These are phyloP conservation scores for Panopea generosa DNA, from an alignment of 2,888 invertebrate species.

Conservation along the genomic window DNA sequence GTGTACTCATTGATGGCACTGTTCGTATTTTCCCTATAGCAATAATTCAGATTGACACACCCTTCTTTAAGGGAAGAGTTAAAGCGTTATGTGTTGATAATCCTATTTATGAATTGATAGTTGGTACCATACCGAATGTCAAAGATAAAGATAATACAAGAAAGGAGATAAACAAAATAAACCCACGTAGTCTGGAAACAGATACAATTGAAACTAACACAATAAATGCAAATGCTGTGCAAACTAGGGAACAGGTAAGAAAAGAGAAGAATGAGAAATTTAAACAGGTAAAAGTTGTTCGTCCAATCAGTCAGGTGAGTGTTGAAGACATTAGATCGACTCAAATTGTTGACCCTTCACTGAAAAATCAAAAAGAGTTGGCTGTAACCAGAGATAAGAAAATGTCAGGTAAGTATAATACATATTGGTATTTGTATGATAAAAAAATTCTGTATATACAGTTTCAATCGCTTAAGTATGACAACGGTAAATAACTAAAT, in stretches of 20 bases:
- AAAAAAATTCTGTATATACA: background rate
- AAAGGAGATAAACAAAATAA: background rate
- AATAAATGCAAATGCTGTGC: background rate
- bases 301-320: background rate
- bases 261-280: background rate
- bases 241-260: background rate
- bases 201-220: background rate
- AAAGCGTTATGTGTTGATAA: constrained; percentile 37
- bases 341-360: background rate
- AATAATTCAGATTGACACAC: constrained; percentile 37
- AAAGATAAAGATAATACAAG: background rate
- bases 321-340: background rate
- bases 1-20: constrained; percentile 48
- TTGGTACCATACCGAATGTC: constrained; percentile 12
- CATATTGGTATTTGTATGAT: background rate
- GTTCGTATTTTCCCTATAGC: constrained; percentile 25
- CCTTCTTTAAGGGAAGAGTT: constrained; percentile 34
- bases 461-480: background rate
- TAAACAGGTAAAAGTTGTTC: background rate
- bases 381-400: background rate
- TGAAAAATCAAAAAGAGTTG: background rate
- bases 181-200: background rate
- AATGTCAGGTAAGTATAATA: background rate
- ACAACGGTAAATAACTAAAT: background rate
- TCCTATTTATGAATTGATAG: constrained; percentile 40